phyloP scores from a whole-genome alignment of 1,140 invertebrate genomes.

The Belonocnema kinseyi region DNA sequence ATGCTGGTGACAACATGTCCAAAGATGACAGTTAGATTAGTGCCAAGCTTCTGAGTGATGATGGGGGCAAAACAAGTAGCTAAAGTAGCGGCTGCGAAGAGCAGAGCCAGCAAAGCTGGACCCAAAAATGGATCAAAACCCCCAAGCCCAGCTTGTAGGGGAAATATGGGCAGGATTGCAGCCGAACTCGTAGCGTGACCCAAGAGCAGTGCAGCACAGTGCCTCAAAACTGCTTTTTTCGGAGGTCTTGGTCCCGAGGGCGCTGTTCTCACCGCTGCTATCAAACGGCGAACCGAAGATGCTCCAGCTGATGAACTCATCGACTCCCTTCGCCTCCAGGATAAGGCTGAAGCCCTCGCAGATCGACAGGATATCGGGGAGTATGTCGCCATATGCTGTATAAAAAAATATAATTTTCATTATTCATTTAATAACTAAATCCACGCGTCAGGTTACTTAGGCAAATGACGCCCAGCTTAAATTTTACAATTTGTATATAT shows the following conservation, averaged over 20 bases:
- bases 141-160: slow-evolving; percentile 75
- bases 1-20: slow-evolving; percentile 75
- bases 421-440: too few relatives aligned
- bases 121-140: slow-evolving; percentile 73
- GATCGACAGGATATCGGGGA: slow-evolving; percentile 79
- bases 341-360: slow-evolving; percentile 70
- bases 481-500: too few relatives aligned
- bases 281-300: slow-evolving; percentile 81
- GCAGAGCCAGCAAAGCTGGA: slow-evolving; percentile 75
- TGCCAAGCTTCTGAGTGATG: slow-evolving; percentile 76
- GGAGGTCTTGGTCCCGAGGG: slow-evolving; percentile 73
- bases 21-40: slow-evolving; percentile 74
- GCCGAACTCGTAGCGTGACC: slow-evolving; percentile 79
- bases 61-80: slow-evolving; percentile 76
- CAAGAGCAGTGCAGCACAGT: slow-evolving; percentile 78
- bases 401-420: neutral
- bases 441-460: too few relatives aligned
- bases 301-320: slow-evolving; percentile 82
- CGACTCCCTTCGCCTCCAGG: slow-evolving; percentile 78
- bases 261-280: slow-evolving; percentile 78
- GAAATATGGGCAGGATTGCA: slow-evolving; percentile 80
- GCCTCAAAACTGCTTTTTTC: slow-evolving; percentile 74
- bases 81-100: slow-evolving; percentile 76
- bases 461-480: too few relatives aligned
- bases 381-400: slow-evolving; percentile 78